A percentile compares a stretch with the other conserved stretches of the same genome.
These are phyloP conservation scores for Uropsilus gracilis DNA, from an alignment of 2,113 vertebrate genomes.

Conservation along the genomic window DNA sequence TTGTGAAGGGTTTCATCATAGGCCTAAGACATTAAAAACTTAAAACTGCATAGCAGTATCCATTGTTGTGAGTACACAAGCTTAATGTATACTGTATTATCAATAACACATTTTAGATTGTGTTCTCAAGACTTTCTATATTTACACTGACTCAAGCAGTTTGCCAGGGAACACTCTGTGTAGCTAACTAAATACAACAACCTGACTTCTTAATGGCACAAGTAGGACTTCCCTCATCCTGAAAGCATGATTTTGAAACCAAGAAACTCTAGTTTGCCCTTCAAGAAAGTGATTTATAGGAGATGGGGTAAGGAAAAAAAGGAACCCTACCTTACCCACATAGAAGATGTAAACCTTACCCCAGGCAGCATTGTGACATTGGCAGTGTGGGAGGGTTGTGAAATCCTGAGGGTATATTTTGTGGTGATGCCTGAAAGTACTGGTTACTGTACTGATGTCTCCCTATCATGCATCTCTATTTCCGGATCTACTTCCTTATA, in stretches of 20 bases:
- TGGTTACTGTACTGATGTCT: conserved; percentile 35
- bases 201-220: not conserved
- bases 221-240: not conserved
- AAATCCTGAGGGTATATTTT: conserved; percentile 65
- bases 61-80: not conserved
- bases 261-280: conserved; percentile 68
- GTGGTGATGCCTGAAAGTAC: conserved; percentile 41
- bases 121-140: not conserved
- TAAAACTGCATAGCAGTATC: not conserved
- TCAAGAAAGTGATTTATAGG: conserved; percentile 74
- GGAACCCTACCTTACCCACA: conserved; percentile 56
- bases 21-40: not conserved
- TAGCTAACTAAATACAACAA: not conserved
- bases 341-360: conserved; percentile 55
- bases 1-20: not conserved
- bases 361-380: conserved; percentile 49
- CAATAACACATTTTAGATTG: not conserved
- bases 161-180: not conserved
- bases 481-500: conserved; percentile 48
- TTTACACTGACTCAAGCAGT: not conserved
- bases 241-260: conserved; percentile 62
- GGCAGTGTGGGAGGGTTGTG: conserved; percentile 17
- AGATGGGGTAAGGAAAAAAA: not conserved
- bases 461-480: conserved; percentile 29
- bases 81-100: not conserved